Evolutionary conservation across 2,888 invertebrate species (phyloP), one percentile per base, ranked within the genome.

Genomic region (Kryphioiulus occultus): DNA sequence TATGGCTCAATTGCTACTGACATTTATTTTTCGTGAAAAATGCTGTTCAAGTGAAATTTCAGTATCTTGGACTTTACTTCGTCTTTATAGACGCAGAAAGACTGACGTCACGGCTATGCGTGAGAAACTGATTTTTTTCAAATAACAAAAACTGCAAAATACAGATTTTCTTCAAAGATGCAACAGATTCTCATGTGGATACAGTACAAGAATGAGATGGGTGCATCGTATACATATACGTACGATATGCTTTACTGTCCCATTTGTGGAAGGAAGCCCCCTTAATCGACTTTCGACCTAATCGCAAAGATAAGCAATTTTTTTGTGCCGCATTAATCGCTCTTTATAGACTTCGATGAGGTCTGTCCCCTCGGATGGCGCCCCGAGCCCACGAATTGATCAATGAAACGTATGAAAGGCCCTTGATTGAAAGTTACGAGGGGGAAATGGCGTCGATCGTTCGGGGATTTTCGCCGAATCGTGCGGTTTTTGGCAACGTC

Each of bases 361-460:
- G 44, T 78, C 12, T 59, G 26, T 10, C 30, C 78, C 78, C 78
- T 17, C 78, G 17, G 15, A 59, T 59, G 30, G 78, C 78, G 68
- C 68, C 12, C 26, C 68, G 17, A 78, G 15, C 30, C 30, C 78
- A 30, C 30, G 30, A 78, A 78, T 30, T 78, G 78, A 78, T 78
- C 78, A 78, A 78, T 78, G 78, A 78, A 78, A 32, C 15, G 26
- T 78, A 1, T 78, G 78, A 78, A 78, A 78, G 78, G 78, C 17
- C 78, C 78, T 26, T 78, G 78, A 78, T 78, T 78, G 78, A 78
- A 78, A 78, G 78, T 78, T 78, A 78, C 15, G 78, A 30, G 17
- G 78, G 78, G 78, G 78, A 78, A 78, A 78, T 78, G 78, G 78
- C 78, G 78, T 78, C 78, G 78, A 78, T 68, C 26, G 22, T 19